Evolutionary conservation across 2,888 invertebrate species (phyloP), one percentile per base, ranked within the genome.

Genomic region (Chesias legatella): DNA sequence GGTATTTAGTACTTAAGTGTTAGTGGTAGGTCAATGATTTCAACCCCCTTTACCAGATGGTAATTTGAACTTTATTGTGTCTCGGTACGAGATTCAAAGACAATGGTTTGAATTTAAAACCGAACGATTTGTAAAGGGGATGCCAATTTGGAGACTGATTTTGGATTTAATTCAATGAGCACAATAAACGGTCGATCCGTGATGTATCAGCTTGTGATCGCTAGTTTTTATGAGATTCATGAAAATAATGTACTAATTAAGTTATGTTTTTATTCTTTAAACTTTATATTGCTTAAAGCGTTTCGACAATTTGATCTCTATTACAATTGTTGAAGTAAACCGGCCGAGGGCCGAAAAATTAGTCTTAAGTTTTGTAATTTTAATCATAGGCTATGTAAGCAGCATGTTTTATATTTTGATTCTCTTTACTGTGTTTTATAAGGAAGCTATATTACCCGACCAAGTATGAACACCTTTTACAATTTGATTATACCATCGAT

Each of bases 351-450:
- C 74, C 74, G 41, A 51, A 51, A 55, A 60, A 53, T 52, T 64
- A 65, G 53, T 33, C 42, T 46, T 71, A 73, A 64, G 67, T 58
- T 59, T 44, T 50, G 56, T 55, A 48, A 54, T 67, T 72, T 66
- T 67, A 64, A 71, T 71, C 60, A 45, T 71, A 65, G 60, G 33
- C 31, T 63, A 56, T 2, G 7, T 74, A 60, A 56, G 58, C 67
- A 70, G 85, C 85, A 85, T 85, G 85, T 83, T 85, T 85, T 85
- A 84, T 79, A 77, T 75, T 79, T 73, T 78, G 73, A 80, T 79
- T 79, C 73, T 78, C 57, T 58, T 58, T 68, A 64, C 63, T 67
- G 69, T 63, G 68, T 64, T 63, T 58, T 64, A 56, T 60, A 65
- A 65, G 41, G 55, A 59, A 64, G 60, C 36, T 49, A 61, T 49